Conservation (phyloP, 2,113 vertebrate genomes). For the Coryphaenoides rupestris region DNA sequence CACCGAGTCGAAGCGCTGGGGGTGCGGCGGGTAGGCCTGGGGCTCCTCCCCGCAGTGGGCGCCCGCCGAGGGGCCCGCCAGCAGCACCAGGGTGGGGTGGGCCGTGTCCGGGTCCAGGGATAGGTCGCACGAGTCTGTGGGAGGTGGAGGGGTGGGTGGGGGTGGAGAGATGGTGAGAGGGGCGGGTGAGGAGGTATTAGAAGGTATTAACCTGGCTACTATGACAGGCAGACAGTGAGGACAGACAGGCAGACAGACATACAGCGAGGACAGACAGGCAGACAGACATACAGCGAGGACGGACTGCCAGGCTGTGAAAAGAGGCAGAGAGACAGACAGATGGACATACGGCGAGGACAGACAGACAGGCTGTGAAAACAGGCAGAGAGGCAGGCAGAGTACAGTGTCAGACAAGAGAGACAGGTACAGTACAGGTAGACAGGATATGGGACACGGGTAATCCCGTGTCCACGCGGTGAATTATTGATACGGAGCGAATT, state of each 20-base stretch:
- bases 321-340: not conserved
- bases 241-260: too few species aligned
- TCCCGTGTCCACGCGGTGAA: not conserved
- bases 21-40: slow-evolving; percentile 53
- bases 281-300: too few species aligned
- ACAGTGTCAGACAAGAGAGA: too few species aligned
- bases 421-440: too few species aligned
- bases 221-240: too few species aligned
- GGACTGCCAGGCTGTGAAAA: too few species aligned
- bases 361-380: not conserved
- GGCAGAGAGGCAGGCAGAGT: not conserved
- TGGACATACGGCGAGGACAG: not conserved
- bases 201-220: too few species aligned
- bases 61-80: slow-evolving; percentile 44
- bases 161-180: not conserved
- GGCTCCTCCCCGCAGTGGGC: slow-evolving; percentile 66
- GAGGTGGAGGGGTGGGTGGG: slow-evolving; percentile 5
- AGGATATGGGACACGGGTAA: too few species aligned
- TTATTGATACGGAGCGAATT: not conserved
- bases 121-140: slow-evolving; percentile 49
- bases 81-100: slow-evolving; percentile 60
- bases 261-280: not conserved
- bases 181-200: too few species aligned
- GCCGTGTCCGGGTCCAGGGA: slow-evolving; percentile 62
- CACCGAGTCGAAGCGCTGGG: slow-evolving; percentile 63